Percentiles rank a stretch among this genome's conserved stretches.
These are phyloP conservation scores for Cricetomys ansorgei DNA, from an alignment of 2,113 vertebrate species.

Conservation along the genomic window DNA sequence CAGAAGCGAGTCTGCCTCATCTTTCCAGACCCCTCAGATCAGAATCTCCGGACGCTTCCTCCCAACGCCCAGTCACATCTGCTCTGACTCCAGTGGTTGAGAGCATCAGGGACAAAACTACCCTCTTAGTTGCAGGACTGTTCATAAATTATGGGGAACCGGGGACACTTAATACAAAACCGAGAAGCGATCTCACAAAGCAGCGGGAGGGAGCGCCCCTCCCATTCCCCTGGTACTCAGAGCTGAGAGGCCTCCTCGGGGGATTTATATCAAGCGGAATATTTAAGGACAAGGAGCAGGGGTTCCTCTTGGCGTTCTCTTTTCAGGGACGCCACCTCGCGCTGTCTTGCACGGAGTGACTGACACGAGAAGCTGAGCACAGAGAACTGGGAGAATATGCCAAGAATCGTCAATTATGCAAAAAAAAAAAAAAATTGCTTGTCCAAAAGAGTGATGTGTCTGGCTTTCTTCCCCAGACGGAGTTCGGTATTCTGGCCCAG, in stretches of 20 bases:
- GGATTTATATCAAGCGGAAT: slow-evolving; percentile 88
- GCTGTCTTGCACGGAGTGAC: slow-evolving; percentile 85
- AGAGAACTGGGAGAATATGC: slow-evolving; percentile 83
- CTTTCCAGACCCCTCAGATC: background rate
- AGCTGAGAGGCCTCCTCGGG: slow-evolving; percentile 81
- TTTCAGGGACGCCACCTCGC: slow-evolving; percentile 88
- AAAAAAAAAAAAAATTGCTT: slow-evolving; percentile 77
- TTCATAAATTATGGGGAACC: slow-evolving; percentile 81
- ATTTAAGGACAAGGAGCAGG: slow-evolving; percentile 85
- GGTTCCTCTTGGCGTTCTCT: slow-evolving; percentile 85
- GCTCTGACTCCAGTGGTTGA: background rate
- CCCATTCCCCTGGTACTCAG: slow-evolving; percentile 81
- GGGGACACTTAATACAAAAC: slow-evolving; percentile 85
- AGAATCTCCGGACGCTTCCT: background rate
- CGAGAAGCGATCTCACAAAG: slow-evolving; percentile 84
- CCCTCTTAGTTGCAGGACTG: slow-evolving; percentile 67
- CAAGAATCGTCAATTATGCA: slow-evolving; percentile 89
- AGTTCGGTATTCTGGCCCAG: slow-evolving; percentile 34
- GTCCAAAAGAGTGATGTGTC: slow-evolving; percentile 83
- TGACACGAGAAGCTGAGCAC: slow-evolving; percentile 85
- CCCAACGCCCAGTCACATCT: background rate
- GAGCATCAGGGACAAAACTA: slow-evolving; percentile 50
- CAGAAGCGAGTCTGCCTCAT: background rate
- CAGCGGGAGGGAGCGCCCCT: slow-evolving; percentile 74
- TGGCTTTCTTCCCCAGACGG: slow-evolving; percentile 84